These are phyloP conservation scores for Lycocerus yunnanus DNA, from an alignment of 2,888 invertebrate species.

Conservation along the genomic window DNA sequence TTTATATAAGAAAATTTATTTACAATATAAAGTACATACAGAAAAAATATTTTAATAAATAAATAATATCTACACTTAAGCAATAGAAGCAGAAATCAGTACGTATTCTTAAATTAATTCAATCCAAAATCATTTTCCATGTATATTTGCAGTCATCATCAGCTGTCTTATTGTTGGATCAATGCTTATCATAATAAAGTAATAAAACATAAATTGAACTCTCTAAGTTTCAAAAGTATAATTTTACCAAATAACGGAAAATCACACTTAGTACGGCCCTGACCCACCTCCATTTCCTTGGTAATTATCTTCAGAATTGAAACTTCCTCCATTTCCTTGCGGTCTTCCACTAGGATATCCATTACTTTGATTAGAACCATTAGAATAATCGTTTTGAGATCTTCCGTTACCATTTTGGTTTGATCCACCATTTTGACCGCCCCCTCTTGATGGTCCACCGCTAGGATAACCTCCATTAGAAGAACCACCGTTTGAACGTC, in stretches of 20 bases:
- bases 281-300: constrained; percentile 28
- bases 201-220: background rate
- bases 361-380: constrained; percentile 14
- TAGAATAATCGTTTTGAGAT: background rate
- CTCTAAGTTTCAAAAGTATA: constrained; percentile 6
- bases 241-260: constrained; percentile 29
- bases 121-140: background rate
- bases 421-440: constrained; percentile 37
- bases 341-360: constrained; percentile 34
- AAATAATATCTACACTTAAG: background rate
- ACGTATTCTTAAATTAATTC: background rate
- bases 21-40: background rate
- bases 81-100: background rate
- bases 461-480: background rate
- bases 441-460: constrained; percentile 34
- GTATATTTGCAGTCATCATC: background rate
- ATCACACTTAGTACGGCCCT: constrained; percentile 38
- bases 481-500: constrained; percentile 44
- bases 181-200: background rate
- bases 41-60: background rate
- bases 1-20: background rate
- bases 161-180: background rate
- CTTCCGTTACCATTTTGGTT: background rate
- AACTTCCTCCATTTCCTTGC: constrained; percentile 24
- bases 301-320: constrained; percentile 32